These are phyloP conservation scores for Herpetotheres cachinnans DNA, from an alignment of 2,113 vertebrate genomes.

Conservation along the genomic window DNA sequence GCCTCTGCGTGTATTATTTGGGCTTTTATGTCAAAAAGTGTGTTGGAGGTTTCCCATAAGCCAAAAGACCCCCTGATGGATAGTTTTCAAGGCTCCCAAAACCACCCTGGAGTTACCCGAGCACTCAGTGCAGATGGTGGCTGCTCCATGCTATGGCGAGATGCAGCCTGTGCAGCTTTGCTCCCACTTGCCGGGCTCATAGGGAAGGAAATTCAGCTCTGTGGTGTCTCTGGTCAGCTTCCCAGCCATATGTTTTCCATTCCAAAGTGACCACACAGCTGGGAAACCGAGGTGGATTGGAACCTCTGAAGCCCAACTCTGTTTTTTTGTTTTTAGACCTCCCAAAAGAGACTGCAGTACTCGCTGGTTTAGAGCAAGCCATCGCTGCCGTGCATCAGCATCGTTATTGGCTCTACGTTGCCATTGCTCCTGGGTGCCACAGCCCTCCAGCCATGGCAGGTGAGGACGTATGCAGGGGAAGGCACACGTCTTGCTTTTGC, in stretches of 20 bases:
- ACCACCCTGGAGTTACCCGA: neutral
- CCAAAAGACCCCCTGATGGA: fast-evolving
- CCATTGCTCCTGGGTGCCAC: neutral
- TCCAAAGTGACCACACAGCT: neutral
- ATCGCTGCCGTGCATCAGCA: fast-evolving
- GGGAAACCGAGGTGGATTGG: neutral
- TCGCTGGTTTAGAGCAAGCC: neutral
- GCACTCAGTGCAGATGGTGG: neutral
- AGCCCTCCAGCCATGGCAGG: neutral
- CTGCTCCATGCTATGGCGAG: fast-evolving
- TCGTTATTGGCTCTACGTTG: fast-evolving
- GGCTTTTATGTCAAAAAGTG: neutral
- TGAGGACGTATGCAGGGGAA: neutral
- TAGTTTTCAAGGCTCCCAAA: neutral
- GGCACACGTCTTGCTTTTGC: neutral
- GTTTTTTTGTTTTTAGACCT: neutral
- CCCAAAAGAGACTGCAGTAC: neutral
- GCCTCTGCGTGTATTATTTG: neutral
- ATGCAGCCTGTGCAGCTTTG: neutral
- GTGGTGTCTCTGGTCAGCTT: neutral
- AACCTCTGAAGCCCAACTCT: neutral
- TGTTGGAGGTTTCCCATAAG: neutral
- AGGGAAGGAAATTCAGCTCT: neutral
- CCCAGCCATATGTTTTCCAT: neutral
- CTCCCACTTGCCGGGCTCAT: fast-evolving